Evolutionary conservation across 1,140 invertebrate species (phyloP).

Genomic region (Zaprionus davidi): DNA sequence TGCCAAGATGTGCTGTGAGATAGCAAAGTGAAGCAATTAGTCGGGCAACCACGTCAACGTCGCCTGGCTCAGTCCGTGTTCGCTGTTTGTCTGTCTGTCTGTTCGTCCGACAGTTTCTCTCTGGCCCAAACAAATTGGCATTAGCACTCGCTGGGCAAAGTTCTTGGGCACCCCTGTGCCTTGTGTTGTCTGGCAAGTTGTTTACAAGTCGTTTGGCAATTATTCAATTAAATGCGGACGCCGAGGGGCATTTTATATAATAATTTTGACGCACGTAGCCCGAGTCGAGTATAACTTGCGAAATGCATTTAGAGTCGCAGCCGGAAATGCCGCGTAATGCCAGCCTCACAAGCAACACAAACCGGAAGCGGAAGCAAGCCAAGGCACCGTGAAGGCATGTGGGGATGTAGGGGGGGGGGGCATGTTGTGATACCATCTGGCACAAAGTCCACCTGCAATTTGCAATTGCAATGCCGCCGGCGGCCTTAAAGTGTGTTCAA

Average conservation of each 20-base stretch:
- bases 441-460: constrained; percentile 37
- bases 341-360: neutral
- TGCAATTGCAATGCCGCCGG: constrained; percentile 22
- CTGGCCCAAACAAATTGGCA: constrained; percentile 64
- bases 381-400: neutral
- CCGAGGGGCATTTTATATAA: constrained; percentile 57
- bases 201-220: constrained; percentile 77
- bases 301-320: constrained; percentile 57
- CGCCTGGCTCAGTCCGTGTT: neutral
- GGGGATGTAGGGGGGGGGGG: neutral
- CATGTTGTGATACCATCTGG: constrained; percentile 1
- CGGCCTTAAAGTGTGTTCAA: constrained; percentile 60
- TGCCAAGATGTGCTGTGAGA: neutral
- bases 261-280: constrained; percentile 48
- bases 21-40: constrained; percentile 4
- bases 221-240: constrained; percentile 70
- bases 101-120: neutral
- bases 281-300: neutral
- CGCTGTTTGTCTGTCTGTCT: neutral
- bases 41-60: constrained; percentile 23
- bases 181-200: constrained; percentile 41
- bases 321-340: constrained; percentile 59
- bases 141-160: constrained; percentile 46
- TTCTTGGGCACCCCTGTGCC: constrained; percentile 8
- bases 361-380: neutral